Base-by-base conservation (phyloP, 2,888 invertebrate genomes). In the Agelastica alni region DNA sequence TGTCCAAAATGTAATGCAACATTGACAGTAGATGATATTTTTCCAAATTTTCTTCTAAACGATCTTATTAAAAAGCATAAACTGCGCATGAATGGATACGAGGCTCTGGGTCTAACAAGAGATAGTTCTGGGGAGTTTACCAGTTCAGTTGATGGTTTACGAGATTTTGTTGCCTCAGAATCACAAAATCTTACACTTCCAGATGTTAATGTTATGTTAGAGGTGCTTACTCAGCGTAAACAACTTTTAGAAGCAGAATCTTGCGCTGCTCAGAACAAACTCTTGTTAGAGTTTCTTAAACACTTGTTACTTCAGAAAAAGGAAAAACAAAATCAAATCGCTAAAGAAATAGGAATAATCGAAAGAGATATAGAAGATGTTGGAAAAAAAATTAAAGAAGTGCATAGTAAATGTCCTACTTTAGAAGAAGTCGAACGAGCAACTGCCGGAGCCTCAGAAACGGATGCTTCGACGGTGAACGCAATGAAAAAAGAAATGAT, bases 11-110 rank as follows among this genome's bases (percentile, higher is more conserved):
- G 94, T 74, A 89, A 87, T 66, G 85, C 84, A 9, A 80, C 83
- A 2, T 78, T 93, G 5, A 83, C 85, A 1, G 83, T 83, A 1
- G 81, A 82, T 60, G 91, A 87, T 63, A 86, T 93, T 53, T 91
- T 91, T 71, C 94, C 94, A 0, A 95, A 95, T 77, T 91, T 91
- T 72, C 78, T 91, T 51, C 80, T 94, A 28, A 91, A 93, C 74
- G 91, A 93, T 73, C 75, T 94, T 63, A 84, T 91, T 31, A 83
- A 86, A 3, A 88, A 91, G 65, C 84, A 89, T 56, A 84, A 86
- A 61, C 74, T 82, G 31, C 78, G 83, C 53, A 65, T 78, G 30
- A 80, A 78, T 53, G 79, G 79, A 18, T 71, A 79, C 26, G 75
- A 77, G 42, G 77, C 78, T 44, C 65, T 79, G 22, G 75, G 79